Conservation (phyloP, 2,888 invertebrate species). For the Andrena trimmerana region DNA sequence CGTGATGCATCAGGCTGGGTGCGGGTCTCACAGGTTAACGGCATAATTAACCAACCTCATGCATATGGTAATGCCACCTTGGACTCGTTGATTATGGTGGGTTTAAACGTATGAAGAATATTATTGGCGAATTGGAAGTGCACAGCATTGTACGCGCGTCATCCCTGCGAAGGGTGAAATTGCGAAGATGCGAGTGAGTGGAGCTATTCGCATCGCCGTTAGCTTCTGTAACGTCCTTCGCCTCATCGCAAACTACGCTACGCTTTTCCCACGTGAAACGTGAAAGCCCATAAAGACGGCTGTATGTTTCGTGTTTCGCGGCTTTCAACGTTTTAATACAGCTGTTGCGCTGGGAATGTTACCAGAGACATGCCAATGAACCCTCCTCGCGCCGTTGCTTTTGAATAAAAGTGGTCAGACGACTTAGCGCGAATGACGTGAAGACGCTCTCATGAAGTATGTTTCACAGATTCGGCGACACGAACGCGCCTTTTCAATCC, state of each 20-base stretch:
- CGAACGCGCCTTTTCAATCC: neutral
- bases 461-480: neutral
- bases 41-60: too few species aligned
- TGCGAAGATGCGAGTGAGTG: neutral
- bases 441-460: neutral
- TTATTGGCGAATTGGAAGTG: neutral
- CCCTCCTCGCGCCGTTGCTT: neutral
- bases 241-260: neutral
- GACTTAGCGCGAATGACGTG: neutral
- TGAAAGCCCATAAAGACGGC: neutral
- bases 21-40: too few species aligned
- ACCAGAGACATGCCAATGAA: neutral
- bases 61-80: too few species aligned
- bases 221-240: neutral
- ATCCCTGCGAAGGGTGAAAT: neutral
- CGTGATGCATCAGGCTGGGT: too few species aligned
- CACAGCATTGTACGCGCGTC: neutral
- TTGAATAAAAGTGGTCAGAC: neutral
- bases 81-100: neutral
- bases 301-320: conserved; percentile 1
- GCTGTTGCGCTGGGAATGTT: neutral
- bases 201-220: neutral
- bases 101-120: neutral
- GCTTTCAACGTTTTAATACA: conserved; percentile 3
- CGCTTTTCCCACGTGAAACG: neutral